phyloP scores from a whole-genome alignment of 2,113 vertebrate species.

The Serilophus lunatus region DNA sequence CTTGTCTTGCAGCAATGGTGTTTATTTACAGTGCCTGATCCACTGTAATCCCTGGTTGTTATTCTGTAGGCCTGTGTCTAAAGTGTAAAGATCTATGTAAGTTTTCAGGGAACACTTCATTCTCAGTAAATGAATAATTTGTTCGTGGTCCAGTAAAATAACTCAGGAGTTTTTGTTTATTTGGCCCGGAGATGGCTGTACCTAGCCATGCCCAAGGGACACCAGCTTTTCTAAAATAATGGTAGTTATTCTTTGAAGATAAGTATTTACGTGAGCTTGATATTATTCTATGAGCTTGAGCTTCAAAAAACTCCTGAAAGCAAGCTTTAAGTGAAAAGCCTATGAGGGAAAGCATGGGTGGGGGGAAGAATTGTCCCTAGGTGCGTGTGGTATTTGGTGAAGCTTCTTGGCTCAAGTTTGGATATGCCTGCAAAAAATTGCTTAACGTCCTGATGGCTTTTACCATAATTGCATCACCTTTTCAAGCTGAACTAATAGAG shows the following conservation, averaged over 20 bases:
- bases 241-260: not conserved
- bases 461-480: not conserved
- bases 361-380: not conserved
- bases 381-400: not conserved
- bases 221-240: not conserved
- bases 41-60: not conserved
- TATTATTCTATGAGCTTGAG: not conserved
- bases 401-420: not conserved
- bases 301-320: not conserved
- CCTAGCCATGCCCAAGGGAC: not conserved
- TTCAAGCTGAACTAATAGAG: not conserved
- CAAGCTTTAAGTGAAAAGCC: not conserved
- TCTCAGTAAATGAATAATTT: not conserved
- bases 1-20: not conserved
- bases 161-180: not conserved
- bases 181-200: not conserved
- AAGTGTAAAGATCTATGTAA: conserved; percentile 1
- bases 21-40: not conserved
- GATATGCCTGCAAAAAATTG: not conserved
- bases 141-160: not conserved
- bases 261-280: not conserved
- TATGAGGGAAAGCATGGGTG: not conserved
- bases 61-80: not conserved
- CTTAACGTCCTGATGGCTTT: not conserved
- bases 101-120: not conserved